These are phyloP conservation scores for Stegodyphus dumicola DNA, from an alignment of 1,140 invertebrate species.

Conservation along the genomic window DNA sequence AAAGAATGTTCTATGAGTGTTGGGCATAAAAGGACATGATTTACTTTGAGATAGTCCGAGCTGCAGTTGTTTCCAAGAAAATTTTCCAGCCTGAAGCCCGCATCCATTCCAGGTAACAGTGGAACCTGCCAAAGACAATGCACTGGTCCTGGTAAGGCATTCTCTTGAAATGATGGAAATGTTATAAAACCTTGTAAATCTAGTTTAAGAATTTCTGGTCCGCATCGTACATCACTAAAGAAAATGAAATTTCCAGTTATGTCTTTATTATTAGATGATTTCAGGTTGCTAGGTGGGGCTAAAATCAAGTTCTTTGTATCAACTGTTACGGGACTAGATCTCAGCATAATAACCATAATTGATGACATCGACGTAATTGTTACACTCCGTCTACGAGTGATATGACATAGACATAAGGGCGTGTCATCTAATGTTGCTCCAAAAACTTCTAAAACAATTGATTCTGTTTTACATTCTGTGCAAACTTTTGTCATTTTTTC, in stretches of 20 bases:
- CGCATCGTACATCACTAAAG: conserved; percentile 61
- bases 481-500: conserved; percentile 58
- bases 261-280: conserved; percentile 37
- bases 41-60: conserved; percentile 57
- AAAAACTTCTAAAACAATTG: conserved; percentile 52
- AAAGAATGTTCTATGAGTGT: conserved; percentile 52
- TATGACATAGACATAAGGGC: conserved; percentile 58
- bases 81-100: conserved; percentile 61
- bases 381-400: conserved; percentile 26
- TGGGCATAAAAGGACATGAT: conserved; percentile 60
- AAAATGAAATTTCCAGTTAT: conserved; percentile 46
- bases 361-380: conserved; percentile 47
- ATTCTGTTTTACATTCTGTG: conserved; percentile 55
- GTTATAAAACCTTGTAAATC: conserved; percentile 61
- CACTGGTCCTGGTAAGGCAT: conserved; percentile 42
- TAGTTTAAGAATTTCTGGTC: conserved; percentile 59
- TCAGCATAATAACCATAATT: conserved; percentile 42
- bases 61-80: conserved; percentile 61
- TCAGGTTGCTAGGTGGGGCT: not conserved
- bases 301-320: conserved; percentile 11
- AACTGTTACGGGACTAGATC: conserved; percentile 12
- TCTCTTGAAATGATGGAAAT: conserved; percentile 56
- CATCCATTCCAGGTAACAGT: conserved; percentile 60
- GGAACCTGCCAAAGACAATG: conserved; percentile 62
- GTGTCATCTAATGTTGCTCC: conserved; percentile 56